Conservation (phyloP, 2,888 invertebrate species). For the Diarsia brunnea region DNA sequence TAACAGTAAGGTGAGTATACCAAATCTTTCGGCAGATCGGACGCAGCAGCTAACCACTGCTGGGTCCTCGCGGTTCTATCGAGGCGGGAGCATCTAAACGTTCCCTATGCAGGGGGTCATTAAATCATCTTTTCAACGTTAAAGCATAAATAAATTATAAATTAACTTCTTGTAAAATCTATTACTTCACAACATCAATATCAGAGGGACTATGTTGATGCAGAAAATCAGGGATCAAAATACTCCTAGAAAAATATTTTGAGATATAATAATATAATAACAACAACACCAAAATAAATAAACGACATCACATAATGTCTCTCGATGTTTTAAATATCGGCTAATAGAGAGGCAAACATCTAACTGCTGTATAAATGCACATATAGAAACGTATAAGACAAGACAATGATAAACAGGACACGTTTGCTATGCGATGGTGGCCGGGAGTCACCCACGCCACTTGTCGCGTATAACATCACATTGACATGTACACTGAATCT, state of each 20-base stretch:
- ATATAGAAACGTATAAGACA: constrained; percentile 87
- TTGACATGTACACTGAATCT: constrained; percentile 86
- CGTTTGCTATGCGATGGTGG: constrained; percentile 83
- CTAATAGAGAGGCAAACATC: constrained; percentile 90
- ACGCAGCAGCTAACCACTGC: constrained; percentile 85
- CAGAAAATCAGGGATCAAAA: constrained; percentile 86
- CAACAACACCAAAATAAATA: constrained; percentile 89
- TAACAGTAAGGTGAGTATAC: constrained; percentile 81
- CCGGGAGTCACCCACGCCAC: constrained; percentile 70
- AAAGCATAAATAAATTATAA: constrained; percentile 83
- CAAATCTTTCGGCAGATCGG: constrained; percentile 82
- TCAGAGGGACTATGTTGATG: constrained; percentile 88
- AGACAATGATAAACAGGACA: constrained; percentile 89
- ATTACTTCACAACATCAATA: constrained; percentile 89
- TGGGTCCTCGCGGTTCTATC: constrained; percentile 85
- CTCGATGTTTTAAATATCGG: constrained; percentile 83
- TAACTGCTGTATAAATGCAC: constrained; percentile 89
- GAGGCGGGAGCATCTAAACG: constrained; percentile 87
- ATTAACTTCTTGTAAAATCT: constrained; percentile 79
- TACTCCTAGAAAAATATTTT: constrained; percentile 85
- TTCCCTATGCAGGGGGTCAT: constrained; percentile 85
- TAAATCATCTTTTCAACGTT: constrained; percentile 76
- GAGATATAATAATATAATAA: constrained; percentile 77
- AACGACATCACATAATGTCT: constrained; percentile 86
- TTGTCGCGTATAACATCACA: constrained; percentile 84